Evolutionary conservation across 2,113 vertebrate species (phyloP).

Genomic region (Penelope pileata): DNA sequence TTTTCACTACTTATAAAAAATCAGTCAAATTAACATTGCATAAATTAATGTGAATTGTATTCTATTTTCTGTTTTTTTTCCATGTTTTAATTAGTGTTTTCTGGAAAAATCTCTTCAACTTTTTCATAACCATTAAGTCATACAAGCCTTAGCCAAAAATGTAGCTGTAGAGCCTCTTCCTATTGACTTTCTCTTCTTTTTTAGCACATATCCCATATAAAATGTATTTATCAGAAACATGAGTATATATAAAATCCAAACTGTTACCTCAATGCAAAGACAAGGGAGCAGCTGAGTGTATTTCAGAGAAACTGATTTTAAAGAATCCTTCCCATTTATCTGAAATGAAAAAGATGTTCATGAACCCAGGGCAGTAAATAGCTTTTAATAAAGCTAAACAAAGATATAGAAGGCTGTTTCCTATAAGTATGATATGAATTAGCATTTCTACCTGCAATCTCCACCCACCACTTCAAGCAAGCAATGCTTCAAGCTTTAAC

Average conservation of each 20-base stretch:
- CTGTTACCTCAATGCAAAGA: conserved; percentile 88
- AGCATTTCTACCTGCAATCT: neutral
- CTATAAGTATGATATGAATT: neutral
- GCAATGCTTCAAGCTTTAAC: neutral
- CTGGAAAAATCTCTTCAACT: neutral
- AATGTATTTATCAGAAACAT: neutral
- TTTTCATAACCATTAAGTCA: neutral
- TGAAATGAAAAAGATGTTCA: conserved; percentile 67
- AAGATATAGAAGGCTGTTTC: neutral
- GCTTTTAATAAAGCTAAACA: neutral
- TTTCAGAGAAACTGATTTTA: conserved; percentile 70
- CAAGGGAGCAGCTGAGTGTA: conserved; percentile 83
- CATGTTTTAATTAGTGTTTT: neutral
- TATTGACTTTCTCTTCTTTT: neutral
- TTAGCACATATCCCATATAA: neutral
- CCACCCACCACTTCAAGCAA: neutral
- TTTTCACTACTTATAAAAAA: neutral
- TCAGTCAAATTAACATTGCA: neutral
- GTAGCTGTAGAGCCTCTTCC: neutral
- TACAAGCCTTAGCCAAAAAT: neutral
- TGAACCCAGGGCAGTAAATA: neutral
- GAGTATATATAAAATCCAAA: neutral
- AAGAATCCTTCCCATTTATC: conserved; percentile 80
- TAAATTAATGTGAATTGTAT: neutral
- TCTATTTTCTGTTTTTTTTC: neutral